A percentile compares a stretch with the other conserved stretches of the same genome.
Conservation (phyloP, 2,888 invertebrate species). For the Chouioia cunea region DNA sequence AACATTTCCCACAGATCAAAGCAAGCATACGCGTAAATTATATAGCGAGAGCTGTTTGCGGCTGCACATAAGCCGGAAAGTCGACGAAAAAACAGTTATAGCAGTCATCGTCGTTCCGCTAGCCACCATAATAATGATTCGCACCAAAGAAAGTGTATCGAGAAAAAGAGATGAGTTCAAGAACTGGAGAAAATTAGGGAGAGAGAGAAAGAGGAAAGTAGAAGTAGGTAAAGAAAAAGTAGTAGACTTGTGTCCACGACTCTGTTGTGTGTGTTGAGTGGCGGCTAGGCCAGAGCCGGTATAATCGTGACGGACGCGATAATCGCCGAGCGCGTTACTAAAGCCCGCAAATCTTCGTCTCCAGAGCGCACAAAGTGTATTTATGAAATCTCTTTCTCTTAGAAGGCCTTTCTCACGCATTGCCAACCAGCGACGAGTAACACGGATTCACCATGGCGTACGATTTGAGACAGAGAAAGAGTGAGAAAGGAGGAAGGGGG, state of each 20-base stretch:
- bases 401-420: constrained; percentile 23
- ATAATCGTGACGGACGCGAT: constrained; percentile 66
- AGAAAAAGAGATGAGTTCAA: constrained; percentile 32
- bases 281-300: constrained; percentile 56
- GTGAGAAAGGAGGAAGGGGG: no score
- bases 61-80: constrained; percentile 60
- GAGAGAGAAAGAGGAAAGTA: constrained; percentile 27
- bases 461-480: constrained; percentile 1
- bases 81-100: constrained; percentile 63
- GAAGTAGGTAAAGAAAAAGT: neutral
- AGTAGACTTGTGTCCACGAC: neutral
- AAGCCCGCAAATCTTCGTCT: constrained; percentile 56
- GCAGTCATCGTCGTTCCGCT: constrained; percentile 57
- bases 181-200: constrained; percentile 14
- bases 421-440: no score
- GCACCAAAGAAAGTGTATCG: constrained; percentile 32
- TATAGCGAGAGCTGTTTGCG: constrained; percentile 29
- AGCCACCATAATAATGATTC: constrained; percentile 33
- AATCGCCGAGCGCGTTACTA: constrained; percentile 60
- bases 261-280: neutral
- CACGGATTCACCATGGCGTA: no score
- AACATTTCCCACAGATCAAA: constrained; percentile 65
- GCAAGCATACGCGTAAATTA: constrained; percentile 56
- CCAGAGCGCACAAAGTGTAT: constrained; percentile 51
- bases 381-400: constrained; percentile 1